Evolutionary conservation across 2,797 vertebrate species (phyloP).

Genomic region (Emydoidea blandingii): DNA sequence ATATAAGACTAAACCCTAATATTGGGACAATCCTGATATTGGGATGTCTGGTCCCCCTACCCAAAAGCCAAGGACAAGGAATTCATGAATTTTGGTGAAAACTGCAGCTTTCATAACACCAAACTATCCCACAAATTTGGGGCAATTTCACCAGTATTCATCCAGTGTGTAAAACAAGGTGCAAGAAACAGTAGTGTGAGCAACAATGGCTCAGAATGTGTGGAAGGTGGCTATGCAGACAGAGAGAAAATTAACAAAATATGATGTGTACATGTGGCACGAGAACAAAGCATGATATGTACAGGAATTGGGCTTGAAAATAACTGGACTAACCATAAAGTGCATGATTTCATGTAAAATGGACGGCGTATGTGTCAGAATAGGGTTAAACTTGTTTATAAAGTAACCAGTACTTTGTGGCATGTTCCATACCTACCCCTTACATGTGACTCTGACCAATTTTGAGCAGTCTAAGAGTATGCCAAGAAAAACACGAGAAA

Average conservation of each 20-base stretch:
- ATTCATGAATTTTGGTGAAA: too few relatives aligned
- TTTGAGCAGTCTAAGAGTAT: too few relatives aligned
- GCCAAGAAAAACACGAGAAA: neutral
- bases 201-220: neutral
- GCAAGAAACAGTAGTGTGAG: neutral
- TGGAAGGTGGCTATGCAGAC: neutral
- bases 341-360: neutral
- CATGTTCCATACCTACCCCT: neutral
- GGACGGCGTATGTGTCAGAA: neutral
- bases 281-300: neutral
- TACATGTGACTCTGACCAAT: too few relatives aligned
- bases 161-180: too few relatives aligned
- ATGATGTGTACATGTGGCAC: neutral
- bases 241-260: neutral
- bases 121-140: too few relatives aligned
- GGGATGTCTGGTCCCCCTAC: neutral
- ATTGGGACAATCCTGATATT: neutral
- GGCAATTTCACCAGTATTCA: too few relatives aligned
- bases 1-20: too few relatives aligned
- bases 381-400: neutral
- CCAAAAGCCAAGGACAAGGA: neutral
- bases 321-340: neutral
- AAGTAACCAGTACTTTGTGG: neutral
- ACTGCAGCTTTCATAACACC: too few relatives aligned
- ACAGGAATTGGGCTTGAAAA: neutral